Conservation (phyloP, 2,113 vertebrate species). For the Microcebus ravelobensis region DNA sequence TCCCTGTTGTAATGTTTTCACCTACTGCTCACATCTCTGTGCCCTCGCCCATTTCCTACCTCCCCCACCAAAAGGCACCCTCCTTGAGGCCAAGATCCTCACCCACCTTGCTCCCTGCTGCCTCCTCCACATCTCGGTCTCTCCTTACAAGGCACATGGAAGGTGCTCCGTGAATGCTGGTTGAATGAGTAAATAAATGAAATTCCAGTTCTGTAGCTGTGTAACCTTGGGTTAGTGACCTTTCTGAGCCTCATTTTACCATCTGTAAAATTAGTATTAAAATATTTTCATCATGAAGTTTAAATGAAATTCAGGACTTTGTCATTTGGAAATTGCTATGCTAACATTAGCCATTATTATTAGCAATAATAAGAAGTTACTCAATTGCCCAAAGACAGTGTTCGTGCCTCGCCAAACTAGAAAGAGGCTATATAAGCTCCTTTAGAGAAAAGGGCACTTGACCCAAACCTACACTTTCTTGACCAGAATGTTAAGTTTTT, state of each 20-base stretch:
- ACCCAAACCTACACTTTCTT: not conserved
- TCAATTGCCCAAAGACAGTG: not conserved
- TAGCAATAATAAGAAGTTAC: not conserved
- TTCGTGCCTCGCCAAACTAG: not conserved
- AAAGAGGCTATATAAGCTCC: not conserved
- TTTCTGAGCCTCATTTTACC: not conserved
- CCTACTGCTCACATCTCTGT: not conserved
- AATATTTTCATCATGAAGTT: not conserved
- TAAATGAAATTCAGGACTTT: not conserved
- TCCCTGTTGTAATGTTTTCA: not conserved
- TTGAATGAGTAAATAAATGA: not conserved
- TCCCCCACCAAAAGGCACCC: not conserved
- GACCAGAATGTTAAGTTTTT: not conserved
- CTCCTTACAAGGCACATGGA: not conserved
- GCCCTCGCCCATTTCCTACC: not conserved
- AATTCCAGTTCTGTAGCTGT: not conserved
- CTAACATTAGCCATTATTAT: not conserved
- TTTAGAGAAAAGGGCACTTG: not conserved
- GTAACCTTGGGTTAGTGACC: not conserved
- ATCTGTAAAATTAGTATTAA: not conserved
- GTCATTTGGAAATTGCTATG: not conserved
- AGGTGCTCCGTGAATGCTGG: not conserved
- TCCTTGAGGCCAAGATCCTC: not conserved
- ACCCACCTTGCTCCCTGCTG: not conserved
- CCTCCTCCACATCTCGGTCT: not conserved